These are phyloP conservation scores for Gallinago jamesoni DNA, from an alignment of 2,113 vertebrate genomes.

Conservation along the genomic window DNA sequence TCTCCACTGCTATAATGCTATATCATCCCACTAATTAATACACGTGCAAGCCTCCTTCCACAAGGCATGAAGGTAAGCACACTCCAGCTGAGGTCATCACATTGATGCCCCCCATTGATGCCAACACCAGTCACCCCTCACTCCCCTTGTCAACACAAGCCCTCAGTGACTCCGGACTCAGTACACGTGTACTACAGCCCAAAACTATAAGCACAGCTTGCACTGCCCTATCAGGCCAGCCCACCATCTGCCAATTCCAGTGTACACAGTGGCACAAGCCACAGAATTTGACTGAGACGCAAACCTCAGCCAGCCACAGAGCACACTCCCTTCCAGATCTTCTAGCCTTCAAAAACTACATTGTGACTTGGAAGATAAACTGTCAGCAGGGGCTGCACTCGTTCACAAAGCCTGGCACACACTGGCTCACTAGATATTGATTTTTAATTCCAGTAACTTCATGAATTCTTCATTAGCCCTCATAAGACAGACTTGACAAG, in stretches of 20 bases:
- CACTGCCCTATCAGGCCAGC: neutral
- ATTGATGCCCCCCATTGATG: neutral
- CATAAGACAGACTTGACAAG: neutral
- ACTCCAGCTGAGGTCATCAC: neutral
- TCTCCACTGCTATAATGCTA: neutral
- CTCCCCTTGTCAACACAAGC: neutral
- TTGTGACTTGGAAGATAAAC: neutral
- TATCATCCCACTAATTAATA: neutral
- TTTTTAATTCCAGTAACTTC: neutral
- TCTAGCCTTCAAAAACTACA: neutral
- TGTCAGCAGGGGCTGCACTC: neutral
- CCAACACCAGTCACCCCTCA: neutral
- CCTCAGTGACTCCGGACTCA: neutral
- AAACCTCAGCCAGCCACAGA: neutral
- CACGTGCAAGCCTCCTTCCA: neutral
- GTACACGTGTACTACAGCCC: neutral
- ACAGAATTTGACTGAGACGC: neutral
- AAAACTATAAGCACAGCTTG: neutral
- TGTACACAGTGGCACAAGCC: neutral
- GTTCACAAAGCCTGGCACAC: neutral
- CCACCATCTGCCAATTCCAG: neutral
- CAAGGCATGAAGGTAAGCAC: neutral
- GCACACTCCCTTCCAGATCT: neutral
- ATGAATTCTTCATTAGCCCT: conserved; percentile 3
- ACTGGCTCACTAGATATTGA: neutral